Base-by-base conservation (phyloP, 2,113 vertebrate species). In the Piliocolobus tephrosceles region DNA sequence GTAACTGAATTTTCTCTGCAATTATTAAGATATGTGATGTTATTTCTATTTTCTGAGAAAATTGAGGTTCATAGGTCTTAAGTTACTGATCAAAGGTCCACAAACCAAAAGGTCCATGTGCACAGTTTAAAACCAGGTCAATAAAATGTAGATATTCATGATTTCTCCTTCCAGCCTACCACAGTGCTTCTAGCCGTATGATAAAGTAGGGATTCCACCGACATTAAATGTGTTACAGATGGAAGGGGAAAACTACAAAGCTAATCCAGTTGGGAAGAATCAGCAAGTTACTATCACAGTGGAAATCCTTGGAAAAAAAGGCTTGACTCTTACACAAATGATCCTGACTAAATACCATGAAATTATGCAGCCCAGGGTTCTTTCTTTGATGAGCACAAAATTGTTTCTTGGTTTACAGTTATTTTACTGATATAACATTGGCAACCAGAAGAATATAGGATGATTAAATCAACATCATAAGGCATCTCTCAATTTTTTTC, bases 11-110 rank as follows among this genome's bases (percentile, higher is more conserved):
- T 80, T 82, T 88, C 52, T 79, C 58, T 89, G 66, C 47, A 88
- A 3, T 79, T 88, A 22, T 88, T 58, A 76, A 89, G 40, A 13
- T 43, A 61, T 70, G 3, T 85, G 35, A n/a, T 79, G 27, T 38
- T 64, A 61, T 85, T 91, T 86, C 22, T 70, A 58, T 73, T 91
- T 91, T 52, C 43, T 94, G n/a, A 94, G 73, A 55, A 80, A 90
- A 45, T 50, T 82, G 82, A 91, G 70, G 35, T 27, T 68, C 40
- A 76, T 4, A 18, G n/a, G 11, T 79, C 50, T 27, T 72, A 78
- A 75, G 55, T 82, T 70, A 70, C 14, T 68, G 23, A 73, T 40
- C n/a, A 40, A 78, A 83, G 20, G 40, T 70, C 57, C 68, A 92
- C 35, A 88, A 87, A 78, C 8, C 81, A 87, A 94, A 47, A 40